Percentiles rank a stretch among this genome's conserved stretches.
These are phyloP conservation scores for Manduca sexta DNA, from an alignment of 1,140 invertebrate genomes.

Conservation along the genomic window DNA sequence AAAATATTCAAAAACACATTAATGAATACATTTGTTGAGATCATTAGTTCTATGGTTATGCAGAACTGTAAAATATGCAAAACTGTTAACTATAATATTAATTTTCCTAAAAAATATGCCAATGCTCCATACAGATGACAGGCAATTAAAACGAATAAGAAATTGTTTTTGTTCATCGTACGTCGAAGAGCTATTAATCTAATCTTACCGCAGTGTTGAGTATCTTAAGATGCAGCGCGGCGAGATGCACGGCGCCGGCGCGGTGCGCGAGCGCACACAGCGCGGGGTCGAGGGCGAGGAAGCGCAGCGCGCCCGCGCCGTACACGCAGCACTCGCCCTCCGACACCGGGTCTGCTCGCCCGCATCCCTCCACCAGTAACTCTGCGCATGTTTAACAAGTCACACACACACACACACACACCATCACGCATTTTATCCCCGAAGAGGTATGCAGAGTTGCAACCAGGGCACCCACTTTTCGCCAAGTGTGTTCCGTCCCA, in stretches of 20 bases:
- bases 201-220: constrained; percentile 80
- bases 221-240: constrained; percentile 85
- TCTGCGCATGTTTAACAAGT: constrained; percentile 65
- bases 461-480: neutral
- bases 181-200: neutral
- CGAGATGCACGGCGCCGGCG: constrained; percentile 81
- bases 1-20: too few species aligned
- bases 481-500: too few species aligned
- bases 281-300: constrained; percentile 83
- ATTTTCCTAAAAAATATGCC: too few species aligned
- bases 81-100: too few species aligned
- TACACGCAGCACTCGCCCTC: constrained; percentile 88
- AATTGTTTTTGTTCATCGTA: neutral
- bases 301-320: constrained; percentile 88
- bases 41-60: too few species aligned
- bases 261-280: constrained; percentile 69
- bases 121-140: neutral
- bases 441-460: neutral
- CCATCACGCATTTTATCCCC: neutral
- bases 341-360: constrained; percentile 79
- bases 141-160: neutral
- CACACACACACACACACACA: constrained; percentile 1
- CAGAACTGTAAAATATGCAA: too few species aligned
- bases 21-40: too few species aligned
- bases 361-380: constrained; percentile 81